phyloP scores from a whole-genome alignment of 2,113 vertebrate species.

The Suncus etruscus region DNA sequence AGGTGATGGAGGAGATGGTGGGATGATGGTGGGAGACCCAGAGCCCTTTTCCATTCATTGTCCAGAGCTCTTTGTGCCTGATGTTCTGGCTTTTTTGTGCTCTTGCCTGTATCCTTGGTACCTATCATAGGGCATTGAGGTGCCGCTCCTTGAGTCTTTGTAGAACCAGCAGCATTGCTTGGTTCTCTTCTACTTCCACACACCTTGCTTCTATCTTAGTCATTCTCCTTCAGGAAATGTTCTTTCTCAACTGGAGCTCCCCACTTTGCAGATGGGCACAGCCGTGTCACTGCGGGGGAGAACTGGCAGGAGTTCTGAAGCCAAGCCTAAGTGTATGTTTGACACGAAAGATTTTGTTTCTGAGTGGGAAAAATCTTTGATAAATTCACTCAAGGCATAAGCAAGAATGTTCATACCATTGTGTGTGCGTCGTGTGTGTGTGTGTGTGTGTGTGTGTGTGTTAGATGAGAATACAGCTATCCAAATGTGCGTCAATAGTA shows the following conservation, averaged over 20 bases:
- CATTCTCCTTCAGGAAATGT: not conserved
- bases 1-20: not conserved
- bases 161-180: not conserved
- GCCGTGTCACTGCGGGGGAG: not conserved
- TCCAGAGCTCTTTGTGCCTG: not conserved
- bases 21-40: not conserved
- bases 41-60: not conserved
- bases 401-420: not conserved
- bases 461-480: not conserved
- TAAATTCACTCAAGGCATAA: not conserved
- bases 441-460: not conserved
- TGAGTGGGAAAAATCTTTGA: not conserved
- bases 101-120: not conserved
- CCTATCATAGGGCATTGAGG: not conserved
- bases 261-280: not conserved
- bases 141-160: not conserved
- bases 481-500: not conserved
- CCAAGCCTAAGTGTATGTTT: not conserved
- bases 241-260: not conserved
- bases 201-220: not conserved
- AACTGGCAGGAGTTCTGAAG: not conserved
- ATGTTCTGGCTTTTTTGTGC: not conserved
- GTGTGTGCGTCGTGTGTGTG: not conserved
- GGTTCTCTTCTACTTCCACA: not conserved
- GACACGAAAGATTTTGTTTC: not conserved